A percentile compares a stretch with the other conserved stretches of the same genome.
Conservation (phyloP, 2,888 invertebrate genomes). For the Bellardia pandia region DNA sequence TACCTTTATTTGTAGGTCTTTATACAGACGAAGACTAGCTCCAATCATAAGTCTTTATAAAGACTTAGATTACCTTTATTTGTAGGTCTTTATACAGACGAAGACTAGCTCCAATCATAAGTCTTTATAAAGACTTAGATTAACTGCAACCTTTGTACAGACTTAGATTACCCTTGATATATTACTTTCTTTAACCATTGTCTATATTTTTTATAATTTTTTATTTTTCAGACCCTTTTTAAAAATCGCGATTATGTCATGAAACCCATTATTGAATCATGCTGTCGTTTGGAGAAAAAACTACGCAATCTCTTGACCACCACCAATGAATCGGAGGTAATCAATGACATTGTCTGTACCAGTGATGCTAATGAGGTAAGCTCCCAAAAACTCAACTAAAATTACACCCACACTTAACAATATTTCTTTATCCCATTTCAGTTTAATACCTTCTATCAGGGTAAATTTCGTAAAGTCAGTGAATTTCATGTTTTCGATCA, state of each 20-base stretch:
- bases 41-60: too few species aligned
- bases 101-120: too few species aligned
- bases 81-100: too few species aligned
- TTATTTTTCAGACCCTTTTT: conserved; percentile 78
- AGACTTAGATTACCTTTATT: too few species aligned
- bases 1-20: too few species aligned
- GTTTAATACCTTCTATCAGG: conserved; percentile 83
- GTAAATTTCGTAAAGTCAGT: conserved; percentile 83
- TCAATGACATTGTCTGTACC: conserved; percentile 83
- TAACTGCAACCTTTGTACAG: too few species aligned
- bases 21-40: too few species aligned
- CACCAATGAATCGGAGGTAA: conserved; percentile 83
- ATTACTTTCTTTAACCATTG: too few species aligned
- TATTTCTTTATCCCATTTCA: conserved; percentile 67
- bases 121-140: too few species aligned
- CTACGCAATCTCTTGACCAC: conserved; percentile 81
- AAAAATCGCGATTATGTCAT: conserved; percentile 82
- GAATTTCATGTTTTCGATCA: conserved; percentile 82
- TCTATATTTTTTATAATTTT: too few species aligned
- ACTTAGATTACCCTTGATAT: too few species aligned
- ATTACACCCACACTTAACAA: not conserved
- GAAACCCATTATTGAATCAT: conserved; percentile 82
- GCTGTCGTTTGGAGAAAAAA: conserved; percentile 83
- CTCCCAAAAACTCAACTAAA: not conserved
- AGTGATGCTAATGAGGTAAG: conserved; percentile 79